These are phyloP conservation scores for Onychorhynchus coronatus DNA, from an alignment of 2,113 vertebrate species.

Conservation along the genomic window DNA sequence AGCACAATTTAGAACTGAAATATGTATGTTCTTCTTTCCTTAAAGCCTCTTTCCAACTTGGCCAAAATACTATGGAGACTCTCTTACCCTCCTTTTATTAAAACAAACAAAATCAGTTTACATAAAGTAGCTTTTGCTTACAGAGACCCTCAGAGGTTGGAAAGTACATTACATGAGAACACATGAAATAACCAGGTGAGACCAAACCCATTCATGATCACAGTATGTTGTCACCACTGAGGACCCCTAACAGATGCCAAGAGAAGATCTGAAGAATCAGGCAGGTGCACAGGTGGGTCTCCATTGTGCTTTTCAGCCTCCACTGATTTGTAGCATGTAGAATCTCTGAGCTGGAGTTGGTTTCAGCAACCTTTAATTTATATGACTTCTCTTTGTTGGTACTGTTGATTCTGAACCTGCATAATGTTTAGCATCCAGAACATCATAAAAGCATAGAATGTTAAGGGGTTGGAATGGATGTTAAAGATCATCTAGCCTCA, in stretches of 20 bases:
- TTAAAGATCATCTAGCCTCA: background rate
- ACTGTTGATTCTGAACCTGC: background rate
- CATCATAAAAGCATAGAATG: background rate
- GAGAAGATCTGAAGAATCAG: background rate
- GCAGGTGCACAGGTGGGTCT: background rate
- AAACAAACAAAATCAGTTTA: background rate
- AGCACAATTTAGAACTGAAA: background rate
- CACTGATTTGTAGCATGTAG: background rate
- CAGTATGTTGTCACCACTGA: background rate
- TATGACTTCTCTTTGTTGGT: background rate
- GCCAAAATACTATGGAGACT: background rate
- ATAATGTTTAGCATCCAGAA: background rate
- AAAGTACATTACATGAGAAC: background rate
- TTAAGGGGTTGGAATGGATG: background rate
- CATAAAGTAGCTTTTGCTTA: background rate
- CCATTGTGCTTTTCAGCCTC: background rate
- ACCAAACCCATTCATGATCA: background rate
- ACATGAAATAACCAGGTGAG: too few relatives aligned
- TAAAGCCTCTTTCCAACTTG: background rate
- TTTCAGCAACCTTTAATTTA: background rate
- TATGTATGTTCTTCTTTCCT: background rate
- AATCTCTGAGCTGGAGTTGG: background rate
- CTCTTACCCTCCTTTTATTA: background rate
- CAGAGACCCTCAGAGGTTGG: background rate
- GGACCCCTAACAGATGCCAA: background rate